A percentile compares a stretch with the other conserved stretches of the same genome.
Conservation (phyloP, 2,888 invertebrate species). For the Atherix ibis region DNA sequence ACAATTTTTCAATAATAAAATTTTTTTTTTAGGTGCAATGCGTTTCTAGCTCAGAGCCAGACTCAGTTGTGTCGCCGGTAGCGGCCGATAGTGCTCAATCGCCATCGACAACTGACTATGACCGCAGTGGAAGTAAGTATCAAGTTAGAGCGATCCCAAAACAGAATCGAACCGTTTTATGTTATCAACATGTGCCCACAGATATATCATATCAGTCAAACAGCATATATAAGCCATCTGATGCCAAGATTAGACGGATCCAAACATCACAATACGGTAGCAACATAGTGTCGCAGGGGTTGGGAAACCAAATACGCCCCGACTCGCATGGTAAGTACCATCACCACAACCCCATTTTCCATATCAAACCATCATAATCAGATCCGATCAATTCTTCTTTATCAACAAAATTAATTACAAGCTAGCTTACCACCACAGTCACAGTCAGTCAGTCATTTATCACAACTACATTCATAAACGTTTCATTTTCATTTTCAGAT, state of each 20-base stretch:
- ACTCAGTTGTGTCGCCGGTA: constrained; percentile 39
- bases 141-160: no score
- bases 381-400: no score
- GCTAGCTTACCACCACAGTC: no score
- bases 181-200: no score
- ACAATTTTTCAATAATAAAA: no score
- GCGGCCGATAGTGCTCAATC: constrained; percentile 29
- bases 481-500: no score
- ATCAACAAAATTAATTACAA: no score
- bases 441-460: no score
- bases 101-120: constrained; percentile 30
- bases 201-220: constrained; percentile 22
- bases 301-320: constrained; percentile 17
- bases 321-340: constrained; percentile 25
- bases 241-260: constrained; percentile 28
- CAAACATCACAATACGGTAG: constrained; percentile 19
- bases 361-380: no score
- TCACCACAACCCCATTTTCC: no score
- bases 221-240: constrained; percentile 27
- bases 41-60: constrained; percentile 73
- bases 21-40: constrained; percentile 71
- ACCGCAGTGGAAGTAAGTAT: constrained; percentile 21
- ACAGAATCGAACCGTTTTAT: no score
- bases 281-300: constrained; percentile 5
- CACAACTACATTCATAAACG: no score